A percentile compares a stretch with the other conserved stretches of the same genome.
phyloP scores from a whole-genome alignment of 2,888 invertebrate species.

The Laothoe populi region DNA sequence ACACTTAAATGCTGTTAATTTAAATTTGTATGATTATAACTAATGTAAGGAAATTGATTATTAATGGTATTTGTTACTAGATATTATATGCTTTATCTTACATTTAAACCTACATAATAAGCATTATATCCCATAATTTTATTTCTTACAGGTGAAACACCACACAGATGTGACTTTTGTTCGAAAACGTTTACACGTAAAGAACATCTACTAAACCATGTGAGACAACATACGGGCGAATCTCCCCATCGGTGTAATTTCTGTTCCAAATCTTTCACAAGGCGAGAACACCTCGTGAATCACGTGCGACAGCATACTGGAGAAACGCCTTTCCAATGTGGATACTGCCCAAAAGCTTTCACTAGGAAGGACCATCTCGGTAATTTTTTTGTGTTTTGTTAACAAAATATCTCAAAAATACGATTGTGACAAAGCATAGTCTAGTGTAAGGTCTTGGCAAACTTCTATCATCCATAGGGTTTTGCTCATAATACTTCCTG shows the following conservation, averaged over 20 bases:
- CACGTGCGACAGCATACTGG: conserved; percentile 93
- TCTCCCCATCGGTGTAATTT: conserved; percentile 94
- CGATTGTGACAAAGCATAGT: no score
- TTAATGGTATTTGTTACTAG: no score
- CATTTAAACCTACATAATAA: no score
- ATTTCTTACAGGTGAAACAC: conserved; percentile 86
- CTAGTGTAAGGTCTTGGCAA: no score
- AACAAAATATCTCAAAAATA: background rate
- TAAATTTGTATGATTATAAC: background rate
- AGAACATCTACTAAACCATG: conserved; percentile 91
- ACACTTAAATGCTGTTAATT: background rate
- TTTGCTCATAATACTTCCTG: no score
- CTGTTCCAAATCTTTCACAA: conserved; percentile 94
- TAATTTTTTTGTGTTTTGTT: conserved; percentile 38
- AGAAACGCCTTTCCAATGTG: conserved; percentile 91
- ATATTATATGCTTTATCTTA: background rate
- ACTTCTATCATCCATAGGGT: no score
- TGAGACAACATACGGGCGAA: conserved; percentile 91
- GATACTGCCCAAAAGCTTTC: conserved; percentile 93
- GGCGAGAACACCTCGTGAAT: conserved; percentile 94
- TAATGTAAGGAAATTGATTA: background rate
- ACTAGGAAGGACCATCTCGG: conserved; percentile 92
- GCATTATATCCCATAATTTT: no score
- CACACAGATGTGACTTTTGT: conserved; percentile 91
- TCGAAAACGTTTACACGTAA: conserved; percentile 92